Evolutionary conservation across 2,888 invertebrate species (phyloP).

Genomic region (Choristoneura rosaceana): DNA sequence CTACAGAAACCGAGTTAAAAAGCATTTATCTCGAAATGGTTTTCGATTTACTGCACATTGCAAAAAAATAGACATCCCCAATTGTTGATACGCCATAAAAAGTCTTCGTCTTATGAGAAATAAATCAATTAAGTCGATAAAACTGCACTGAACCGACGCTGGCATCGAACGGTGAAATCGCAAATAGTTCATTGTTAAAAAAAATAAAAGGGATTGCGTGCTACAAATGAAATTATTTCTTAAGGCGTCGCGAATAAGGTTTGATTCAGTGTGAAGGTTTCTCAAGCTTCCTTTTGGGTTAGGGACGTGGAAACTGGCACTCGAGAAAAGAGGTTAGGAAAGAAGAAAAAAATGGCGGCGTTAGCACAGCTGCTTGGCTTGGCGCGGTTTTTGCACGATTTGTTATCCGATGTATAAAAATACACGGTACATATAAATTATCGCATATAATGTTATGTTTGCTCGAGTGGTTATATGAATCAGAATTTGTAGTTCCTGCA

Average conservation of each 20-base stretch:
- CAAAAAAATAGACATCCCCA: too few relatives aligned
- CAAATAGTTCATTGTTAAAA: conserved; percentile 41
- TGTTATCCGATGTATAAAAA: conserved; percentile 49
- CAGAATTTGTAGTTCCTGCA: conserved; percentile 16
- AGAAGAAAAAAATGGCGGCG: conserved; percentile 59
- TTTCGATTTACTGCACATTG: too few relatives aligned
- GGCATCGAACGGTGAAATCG: conserved; percentile 42
- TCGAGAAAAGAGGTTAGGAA: conserved; percentile 60
- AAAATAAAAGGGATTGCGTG: conserved; percentile 35
- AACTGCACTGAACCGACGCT: conserved; percentile 38
- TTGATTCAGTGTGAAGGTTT: conserved; percentile 49
- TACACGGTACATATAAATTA: conserved; percentile 25
- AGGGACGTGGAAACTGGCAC: conserved; percentile 63
- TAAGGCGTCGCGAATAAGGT: conserved; percentile 45
- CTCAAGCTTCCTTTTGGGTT: conserved; percentile 54
- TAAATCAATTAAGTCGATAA: conserved; percentile 40
- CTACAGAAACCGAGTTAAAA: too few relatives aligned
- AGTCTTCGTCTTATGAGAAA: conserved; percentile 38
- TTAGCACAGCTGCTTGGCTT: conserved; percentile 70
- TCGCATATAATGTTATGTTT: conserved; percentile 38
- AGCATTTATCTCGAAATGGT: too few relatives aligned
- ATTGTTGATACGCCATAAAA: conserved; percentile 38
- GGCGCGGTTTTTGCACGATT: conserved; percentile 57
- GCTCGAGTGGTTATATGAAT: conserved; percentile 21
- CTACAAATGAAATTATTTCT: conserved; percentile 2